Conservation (phyloP, 2,113 vertebrate species). For the Marcusenius ussheri region DNA sequence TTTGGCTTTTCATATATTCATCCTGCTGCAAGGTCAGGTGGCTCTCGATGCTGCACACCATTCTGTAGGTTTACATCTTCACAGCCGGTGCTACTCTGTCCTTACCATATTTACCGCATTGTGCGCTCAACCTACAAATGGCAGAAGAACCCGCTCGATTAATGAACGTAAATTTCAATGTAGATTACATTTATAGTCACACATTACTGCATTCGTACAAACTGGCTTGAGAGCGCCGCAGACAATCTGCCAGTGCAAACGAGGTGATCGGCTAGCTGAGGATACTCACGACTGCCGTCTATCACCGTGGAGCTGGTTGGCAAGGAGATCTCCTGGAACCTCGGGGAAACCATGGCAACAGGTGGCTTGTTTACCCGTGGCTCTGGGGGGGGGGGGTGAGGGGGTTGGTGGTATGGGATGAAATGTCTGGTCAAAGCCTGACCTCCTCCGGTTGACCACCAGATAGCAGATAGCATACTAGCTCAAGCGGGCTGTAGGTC, state of each 20-base stretch:
- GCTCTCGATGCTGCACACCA: not conserved
- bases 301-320: constrained; percentile 93
- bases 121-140: not conserved
- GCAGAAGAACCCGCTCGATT: not conserved
- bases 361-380: constrained; percentile 88
- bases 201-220: not conserved
- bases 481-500: not conserved
- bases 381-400: constrained; percentile 62
- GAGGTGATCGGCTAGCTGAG: not conserved
- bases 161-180: not conserved
- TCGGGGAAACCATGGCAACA: constrained; percentile 84
- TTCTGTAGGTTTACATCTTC: not conserved
- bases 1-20: not conserved
- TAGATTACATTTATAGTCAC: not conserved
- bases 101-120: not conserved
- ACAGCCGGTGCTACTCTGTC: not conserved
- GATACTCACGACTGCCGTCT: constrained; percentile 88
- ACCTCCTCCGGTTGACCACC: not conserved
- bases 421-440: not conserved
- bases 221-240: not conserved
- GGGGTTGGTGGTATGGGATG: not conserved
- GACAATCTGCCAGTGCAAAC: not conserved
- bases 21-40: not conserved
- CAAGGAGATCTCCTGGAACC: constrained; percentile 86
- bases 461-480: not conserved